Evolutionary conservation across 1,140 invertebrate genomes (phyloP), one percentile per base, ranked within the genome.

Genomic region (Tribolium madens): DNA sequence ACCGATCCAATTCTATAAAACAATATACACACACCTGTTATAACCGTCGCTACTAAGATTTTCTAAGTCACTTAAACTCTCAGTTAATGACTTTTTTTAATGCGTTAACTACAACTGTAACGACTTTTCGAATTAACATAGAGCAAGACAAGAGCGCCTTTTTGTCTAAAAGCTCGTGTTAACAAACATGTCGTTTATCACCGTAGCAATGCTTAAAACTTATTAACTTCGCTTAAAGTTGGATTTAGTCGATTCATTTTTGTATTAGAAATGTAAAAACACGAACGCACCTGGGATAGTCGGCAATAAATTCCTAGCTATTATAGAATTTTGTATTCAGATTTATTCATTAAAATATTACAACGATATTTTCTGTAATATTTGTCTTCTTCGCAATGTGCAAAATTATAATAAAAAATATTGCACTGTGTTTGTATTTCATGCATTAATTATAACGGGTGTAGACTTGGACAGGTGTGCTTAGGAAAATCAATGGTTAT

Each of bases 401-500:
- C 52, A 21, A 42, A 17, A 57, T 57, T 57, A 57, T 57, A 21
- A 57, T 18, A 18, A 57, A 42, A 57, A 33, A 64, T 64, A 64
- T 33, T 64, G 57, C 57, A 33, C 31, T 18, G 14, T 64, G 26
- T 64, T 31, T 31, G 26, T 64, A 33, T 64, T 31, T 64, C 57
- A 33, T 18, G 36, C 57, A 33, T 64, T 64, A 64, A 64, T 64
- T 64, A 14, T 33, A 31, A 10, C 21, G 21, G 57, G 14, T 64
- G 26, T 33, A 9, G 57, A 31, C n/a, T 33, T 18, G 57, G 57
- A 57, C 52, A 64, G 57, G 26, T 64, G 57, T 33, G 26, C 57
- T 64, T 33, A 13, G 57, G 57, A 64, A 64, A 64, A 64, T 64
- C 57, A 64, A 64, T 64, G 57, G 26, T 31, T 64, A 64, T 64